Base-by-base conservation (phyloP, 2,797 vertebrate genomes). In the Chelon labrosus region DNA sequence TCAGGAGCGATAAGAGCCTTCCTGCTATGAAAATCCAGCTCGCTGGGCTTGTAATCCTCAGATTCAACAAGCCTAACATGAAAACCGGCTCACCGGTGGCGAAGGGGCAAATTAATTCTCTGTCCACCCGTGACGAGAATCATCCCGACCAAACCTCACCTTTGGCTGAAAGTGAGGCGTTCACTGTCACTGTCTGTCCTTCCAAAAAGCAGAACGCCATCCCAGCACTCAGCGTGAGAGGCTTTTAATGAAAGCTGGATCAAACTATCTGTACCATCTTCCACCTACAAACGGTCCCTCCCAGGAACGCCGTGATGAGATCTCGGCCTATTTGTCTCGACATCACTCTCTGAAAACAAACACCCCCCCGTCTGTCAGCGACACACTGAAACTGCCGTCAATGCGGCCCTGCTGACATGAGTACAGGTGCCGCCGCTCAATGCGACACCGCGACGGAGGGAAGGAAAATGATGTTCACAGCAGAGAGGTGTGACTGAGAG, bases 311-410 rank as follows among this genome's bases (percentile, higher is more conserved):
- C n/a, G 25, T 77, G 89, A 90, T 89, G 91, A 88, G 90, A 92
- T 91, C 90, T 90, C 83, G 54, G 80, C 85, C 88, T 77, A 87
- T 86, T 89, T 85, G 89, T 91, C 79, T 83, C 79, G 44, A 85
- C 85, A 89, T 91, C 86, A 78, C 82, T 92, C 89, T 86, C 19
- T 51, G 82, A 84, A 90, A 86, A 91, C 88, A 85, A 91, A 89
- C 88, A 86, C 77, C 79, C 78, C 80, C 78, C 86, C 69, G 64
- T 87, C 85, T 79, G 81, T 80, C 77, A 66, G 78, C 82, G 85
- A 83, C 87, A 88, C 83, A 65, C 79, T 80, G 17, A 72, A 82
- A 72, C 79, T 73, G 80, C 78, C 86, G 82, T 81, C 87, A 72
- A 80, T 71, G 74, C 3, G 41, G 67, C 70, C 73, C 61, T 3